A percentile compares a stretch with the other conserved stretches of the same genome.
These are phyloP conservation scores for Sardina pilchardus DNA, from an alignment of 2,113 vertebrate species.

Conservation along the genomic window DNA sequence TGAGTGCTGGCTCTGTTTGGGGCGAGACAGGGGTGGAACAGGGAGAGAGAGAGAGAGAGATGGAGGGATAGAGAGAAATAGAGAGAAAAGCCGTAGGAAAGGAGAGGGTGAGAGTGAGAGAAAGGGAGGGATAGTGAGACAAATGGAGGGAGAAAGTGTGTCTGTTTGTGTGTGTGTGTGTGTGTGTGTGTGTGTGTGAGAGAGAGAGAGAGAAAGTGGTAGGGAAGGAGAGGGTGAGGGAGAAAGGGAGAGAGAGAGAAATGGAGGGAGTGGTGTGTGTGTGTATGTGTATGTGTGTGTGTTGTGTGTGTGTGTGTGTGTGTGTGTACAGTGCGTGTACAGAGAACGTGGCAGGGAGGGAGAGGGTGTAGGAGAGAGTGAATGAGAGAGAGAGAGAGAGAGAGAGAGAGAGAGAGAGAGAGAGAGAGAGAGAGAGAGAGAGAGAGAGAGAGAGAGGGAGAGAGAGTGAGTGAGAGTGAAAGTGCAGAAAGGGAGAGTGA, in stretches of 20 bases:
- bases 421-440: constrained; percentile 52
- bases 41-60: constrained; percentile 39
- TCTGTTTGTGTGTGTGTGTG: no score
- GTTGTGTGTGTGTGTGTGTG: no score
- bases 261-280: no score
- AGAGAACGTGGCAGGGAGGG: constrained; percentile 36
- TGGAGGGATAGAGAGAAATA: constrained; percentile 40
- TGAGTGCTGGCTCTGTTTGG: constrained; percentile 36
- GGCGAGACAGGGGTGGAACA: constrained; percentile 28
- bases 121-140: background rate
- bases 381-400: constrained; percentile 52
- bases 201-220: constrained; percentile 53
- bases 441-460: background rate
- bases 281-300: no score
- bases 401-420: background rate
- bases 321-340: no score
- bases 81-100: constrained; percentile 29
- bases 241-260: background rate
- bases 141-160: constrained; percentile 28
- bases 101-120: background rate
- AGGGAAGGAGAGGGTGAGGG: constrained; percentile 31
- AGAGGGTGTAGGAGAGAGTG: no score
- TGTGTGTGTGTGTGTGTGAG: background rate
- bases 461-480: constrained; percentile 50
- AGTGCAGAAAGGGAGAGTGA: background rate